Evolutionary conservation across 2,797 vertebrate genomes (phyloP).

Genomic region (Percopsis omiscomaycus): DNA sequence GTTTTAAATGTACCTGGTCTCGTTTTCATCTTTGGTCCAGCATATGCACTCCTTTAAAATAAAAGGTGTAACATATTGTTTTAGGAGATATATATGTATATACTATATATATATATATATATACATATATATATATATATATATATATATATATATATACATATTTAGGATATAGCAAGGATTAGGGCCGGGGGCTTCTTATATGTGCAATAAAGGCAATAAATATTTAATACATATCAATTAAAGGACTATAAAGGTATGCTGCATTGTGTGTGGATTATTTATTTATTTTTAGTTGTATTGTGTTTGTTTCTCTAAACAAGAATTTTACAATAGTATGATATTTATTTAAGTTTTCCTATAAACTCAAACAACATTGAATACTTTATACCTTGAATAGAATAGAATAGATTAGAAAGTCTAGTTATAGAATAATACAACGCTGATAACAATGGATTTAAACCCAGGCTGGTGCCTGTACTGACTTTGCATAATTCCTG

Average conservation of each 20-base stretch:
- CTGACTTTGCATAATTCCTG: conserved; percentile 27
- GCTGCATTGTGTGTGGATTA: background rate
- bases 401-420: background rate
- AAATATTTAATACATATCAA: conserved; percentile 10
- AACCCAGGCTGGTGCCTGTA: background rate
- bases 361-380: background rate
- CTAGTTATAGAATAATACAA: background rate
- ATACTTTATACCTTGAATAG: background rate
- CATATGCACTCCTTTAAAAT: conserved; percentile 50
- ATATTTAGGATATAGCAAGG: conserved; percentile 9
- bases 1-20: conserved; percentile 74
- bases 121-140: too few relatives aligned
- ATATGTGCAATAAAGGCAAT: conserved; percentile 70
- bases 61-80: background rate
- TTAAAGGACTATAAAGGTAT: background rate
- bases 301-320: too few relatives aligned
- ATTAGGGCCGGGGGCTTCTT: conserved; percentile 66
- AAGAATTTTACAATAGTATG: too few relatives aligned
- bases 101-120: background rate
- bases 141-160: background rate
- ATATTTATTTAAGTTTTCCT: background rate
- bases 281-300: background rate
- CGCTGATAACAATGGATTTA: background rate
- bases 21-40: conserved; percentile 70
- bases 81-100: too few relatives aligned